Evolutionary conservation across 2,113 vertebrate species (phyloP), one percentile per base, ranked within the genome.

Genomic region (Casuarius casuarius): DNA sequence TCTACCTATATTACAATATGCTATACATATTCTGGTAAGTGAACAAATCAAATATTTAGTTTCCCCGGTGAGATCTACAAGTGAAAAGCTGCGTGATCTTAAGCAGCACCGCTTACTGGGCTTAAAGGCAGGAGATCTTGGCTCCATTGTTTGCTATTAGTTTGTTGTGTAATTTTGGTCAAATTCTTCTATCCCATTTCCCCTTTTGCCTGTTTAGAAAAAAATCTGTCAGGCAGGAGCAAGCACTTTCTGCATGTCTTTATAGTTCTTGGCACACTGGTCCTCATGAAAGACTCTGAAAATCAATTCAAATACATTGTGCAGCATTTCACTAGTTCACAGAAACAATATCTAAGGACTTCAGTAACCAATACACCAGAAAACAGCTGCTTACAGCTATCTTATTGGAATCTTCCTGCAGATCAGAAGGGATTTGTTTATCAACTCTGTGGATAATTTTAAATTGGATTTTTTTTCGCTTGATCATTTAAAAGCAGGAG

Each of bases 181-280:
- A 67, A 71, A 88, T 92, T 85, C 40, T 83, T 33, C 22, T 85
- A 35, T 82, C 62, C 35, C 38, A 59, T 90, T 97, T 97, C 94
- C 84, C 49, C 70, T 94, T 94, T 91, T 91, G 77, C 38, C 52
- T 65, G 19, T 84, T 95, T 62, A 91, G 71, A 91, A 68, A 78
- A 21, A 90, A 26, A 70, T 42, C 1, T 1, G 49, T 61, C 29
- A 90, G 74, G 13, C 46, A 67, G 35, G 52, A 91, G 44, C 29
- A 82, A 52, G 38, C 23, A 31, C 40, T 87, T 83, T 77, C 49
- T 62, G n/a, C 29, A 3, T 56, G 40, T 38, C 23, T 87, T 62
- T 15, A 38, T 10, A 67, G 40, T 46, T 61, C n/a, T 79, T 63
- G 59, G 54, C 29, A 18, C 46, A 56, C n/a, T 83, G 31, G 52